Base-by-base conservation (phyloP, 1,140 invertebrate species). In the Dendrolimus punctatus region DNA sequence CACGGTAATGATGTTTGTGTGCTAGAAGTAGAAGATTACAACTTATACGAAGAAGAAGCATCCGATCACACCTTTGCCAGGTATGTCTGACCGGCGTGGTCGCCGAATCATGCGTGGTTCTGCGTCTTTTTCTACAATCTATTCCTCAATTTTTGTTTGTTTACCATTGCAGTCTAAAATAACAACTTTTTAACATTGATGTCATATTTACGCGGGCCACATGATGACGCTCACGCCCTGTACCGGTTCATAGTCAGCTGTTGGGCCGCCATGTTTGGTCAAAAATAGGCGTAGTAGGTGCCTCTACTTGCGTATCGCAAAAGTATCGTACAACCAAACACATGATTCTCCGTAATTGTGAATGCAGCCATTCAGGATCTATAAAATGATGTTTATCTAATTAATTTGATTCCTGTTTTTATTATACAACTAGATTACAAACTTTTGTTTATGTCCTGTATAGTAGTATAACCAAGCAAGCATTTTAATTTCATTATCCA, bases 171-270 rank as follows among this genome's bases (percentile, higher is more conserved):
- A 23, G 23, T 23, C 23, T 23, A 23, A 23, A 23, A 23, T 23
- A 23, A 23, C 23, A 23, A 23, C 23, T 23, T 23, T 23, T 23
- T 23, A 23, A 23, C 23, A 23, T 23, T 23, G 23, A 23, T 23
- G 23, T 23, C 23, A 23, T 50, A 41, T 57, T 58, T 56, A 44
- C 51, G 59, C 57, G 57, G 56, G 54, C 68, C 68, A 74, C 74
- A 72, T 71, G 69, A 76, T 67, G 65, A 71, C 61, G 62, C 71
- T 77, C 73, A 74, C 79, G 73, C 73, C 72, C 71, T 71, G 76
- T 84, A 75, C 84, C 79, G 80, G 82, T 79, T 71, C 73, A 72
- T 81, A 85, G 87, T 88, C 87, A 89, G 87, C 87, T 89, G 87
- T 88, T 88, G 74, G 71, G 72, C 78, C 83, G 87, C 87, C 87